Evolutionary conservation across 2,797 vertebrate genomes (phyloP).

Genomic region (Iguana delicatissima): DNA sequence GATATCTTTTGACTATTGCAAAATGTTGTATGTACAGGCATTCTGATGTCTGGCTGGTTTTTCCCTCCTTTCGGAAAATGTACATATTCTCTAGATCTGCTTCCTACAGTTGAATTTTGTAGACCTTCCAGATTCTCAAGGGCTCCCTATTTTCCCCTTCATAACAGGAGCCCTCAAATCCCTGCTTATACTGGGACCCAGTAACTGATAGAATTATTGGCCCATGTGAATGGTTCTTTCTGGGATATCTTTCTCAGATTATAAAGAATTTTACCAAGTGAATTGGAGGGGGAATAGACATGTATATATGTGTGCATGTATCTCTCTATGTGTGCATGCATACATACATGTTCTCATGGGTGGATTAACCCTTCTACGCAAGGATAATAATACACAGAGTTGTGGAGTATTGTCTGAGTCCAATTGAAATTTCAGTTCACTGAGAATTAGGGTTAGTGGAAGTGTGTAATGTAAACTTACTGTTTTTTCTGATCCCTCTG

Average conservation of each 20-base stretch:
- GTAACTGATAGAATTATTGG: background rate
- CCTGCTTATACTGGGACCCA: background rate
- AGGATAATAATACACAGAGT: too few relatives aligned
- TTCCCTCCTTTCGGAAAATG: background rate
- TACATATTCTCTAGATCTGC: background rate
- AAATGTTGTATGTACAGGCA: background rate
- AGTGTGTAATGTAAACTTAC: too few relatives aligned
- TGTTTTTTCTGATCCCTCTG: too few relatives aligned
- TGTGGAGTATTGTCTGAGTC: too few relatives aligned
- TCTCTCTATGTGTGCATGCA: background rate
- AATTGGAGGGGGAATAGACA: background rate
- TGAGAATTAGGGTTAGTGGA: too few relatives aligned
- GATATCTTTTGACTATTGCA: background rate
- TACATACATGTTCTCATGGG: background rate
- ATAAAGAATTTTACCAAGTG: background rate
- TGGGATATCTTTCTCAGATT: background rate
- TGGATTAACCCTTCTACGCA: too few relatives aligned
- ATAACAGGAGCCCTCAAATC: background rate
- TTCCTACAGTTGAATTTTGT: background rate
- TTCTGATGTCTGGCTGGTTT: too few relatives aligned
- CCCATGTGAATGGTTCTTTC: background rate
- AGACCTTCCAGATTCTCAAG: background rate
- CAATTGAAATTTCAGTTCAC: too few relatives aligned
- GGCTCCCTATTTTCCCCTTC: too few relatives aligned
- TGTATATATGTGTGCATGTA: too few relatives aligned